Conservation (phyloP, 2,113 vertebrate species). For the Centrocercus urophasianus region DNA sequence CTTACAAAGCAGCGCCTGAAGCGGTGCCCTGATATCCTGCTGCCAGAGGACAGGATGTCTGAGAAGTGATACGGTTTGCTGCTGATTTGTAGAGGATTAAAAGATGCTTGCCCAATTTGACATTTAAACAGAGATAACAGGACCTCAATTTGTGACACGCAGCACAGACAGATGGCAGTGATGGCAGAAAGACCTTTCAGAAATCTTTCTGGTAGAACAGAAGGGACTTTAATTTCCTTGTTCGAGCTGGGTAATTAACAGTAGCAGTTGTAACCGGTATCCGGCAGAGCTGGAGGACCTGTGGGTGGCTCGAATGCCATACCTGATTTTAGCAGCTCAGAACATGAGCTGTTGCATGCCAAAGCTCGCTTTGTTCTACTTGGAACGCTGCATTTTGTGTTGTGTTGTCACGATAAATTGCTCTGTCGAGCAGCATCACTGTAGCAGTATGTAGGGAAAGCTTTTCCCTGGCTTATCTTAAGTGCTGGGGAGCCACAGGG, state of each 20-base stretch:
- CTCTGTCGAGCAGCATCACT: not conserved
- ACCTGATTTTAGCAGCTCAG: slow-evolving; percentile 43
- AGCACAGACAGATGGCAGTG: slow-evolving; percentile 58
- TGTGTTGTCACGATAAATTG: not conserved
- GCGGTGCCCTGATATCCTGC: not conserved
- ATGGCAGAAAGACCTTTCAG: slow-evolving; percentile 59
- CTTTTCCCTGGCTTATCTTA: not conserved
- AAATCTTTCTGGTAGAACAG: slow-evolving; percentile 44
- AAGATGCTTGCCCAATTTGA: slow-evolving; percentile 20
- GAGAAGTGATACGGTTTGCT: not conserved
- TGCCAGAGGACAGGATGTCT: not conserved
- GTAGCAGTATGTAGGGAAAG: not conserved
- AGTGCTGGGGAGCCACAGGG: not conserved
- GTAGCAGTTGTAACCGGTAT: slow-evolving; percentile 28
- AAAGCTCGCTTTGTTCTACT: slow-evolving; percentile 15
- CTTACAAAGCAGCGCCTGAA: slow-evolving; percentile 11
- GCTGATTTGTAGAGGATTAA: not conserved
- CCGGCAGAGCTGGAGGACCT: slow-evolving; percentile 29
- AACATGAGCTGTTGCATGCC: not conserved
- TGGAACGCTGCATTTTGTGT: not conserved
- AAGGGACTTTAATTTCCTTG: slow-evolving; percentile 56
- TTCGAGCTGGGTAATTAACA: slow-evolving; percentile 44
- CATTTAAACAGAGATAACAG: slow-evolving; percentile 58
- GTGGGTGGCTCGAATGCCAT: slow-evolving; percentile 41
- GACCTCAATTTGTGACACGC: slow-evolving; percentile 35